A percentile compares a stretch with the other conserved stretches of the same genome.
Evolutionary conservation across 2,888 invertebrate species (phyloP).

Genomic region (Napeogenes sylphis): DNA sequence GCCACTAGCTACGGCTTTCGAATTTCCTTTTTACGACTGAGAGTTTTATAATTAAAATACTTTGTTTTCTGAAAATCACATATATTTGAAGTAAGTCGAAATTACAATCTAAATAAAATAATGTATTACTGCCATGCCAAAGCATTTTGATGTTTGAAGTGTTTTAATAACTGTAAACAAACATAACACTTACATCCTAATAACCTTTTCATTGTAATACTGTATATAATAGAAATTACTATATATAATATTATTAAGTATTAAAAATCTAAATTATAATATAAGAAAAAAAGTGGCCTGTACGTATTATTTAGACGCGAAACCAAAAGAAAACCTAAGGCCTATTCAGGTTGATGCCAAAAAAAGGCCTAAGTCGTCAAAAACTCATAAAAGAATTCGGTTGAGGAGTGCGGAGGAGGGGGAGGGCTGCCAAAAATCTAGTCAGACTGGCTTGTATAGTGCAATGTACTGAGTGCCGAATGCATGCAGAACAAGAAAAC

Average conservation of each 20-base stretch:
- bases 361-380: conserved; percentile 54
- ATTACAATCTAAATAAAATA: not conserved
- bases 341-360: conserved; percentile 22
- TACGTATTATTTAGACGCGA: not conserved
- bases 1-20: conserved; percentile 16
- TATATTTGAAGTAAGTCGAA: no score
- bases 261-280: no score
- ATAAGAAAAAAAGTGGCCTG: no score
- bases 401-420: conserved; percentile 33
- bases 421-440: conserved; percentile 72
- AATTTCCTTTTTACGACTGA: conserved; percentile 7
- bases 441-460: conserved; percentile 76
- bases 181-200: not conserved
- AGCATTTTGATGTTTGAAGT: not conserved
- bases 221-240: no score
- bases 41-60: not conserved
- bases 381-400: conserved; percentile 52
- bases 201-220: conserved; percentile 11
- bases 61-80: no score
- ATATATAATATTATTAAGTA: no score
- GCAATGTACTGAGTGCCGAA: conserved; percentile 71
- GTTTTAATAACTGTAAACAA: no score
- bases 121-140: no score
- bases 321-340: conserved; percentile 5
- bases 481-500: conserved; percentile 44